Evolutionary conservation across 2,888 invertebrate genomes (phyloP).

Genomic region (Caenorhabditis sp.): DNA sequence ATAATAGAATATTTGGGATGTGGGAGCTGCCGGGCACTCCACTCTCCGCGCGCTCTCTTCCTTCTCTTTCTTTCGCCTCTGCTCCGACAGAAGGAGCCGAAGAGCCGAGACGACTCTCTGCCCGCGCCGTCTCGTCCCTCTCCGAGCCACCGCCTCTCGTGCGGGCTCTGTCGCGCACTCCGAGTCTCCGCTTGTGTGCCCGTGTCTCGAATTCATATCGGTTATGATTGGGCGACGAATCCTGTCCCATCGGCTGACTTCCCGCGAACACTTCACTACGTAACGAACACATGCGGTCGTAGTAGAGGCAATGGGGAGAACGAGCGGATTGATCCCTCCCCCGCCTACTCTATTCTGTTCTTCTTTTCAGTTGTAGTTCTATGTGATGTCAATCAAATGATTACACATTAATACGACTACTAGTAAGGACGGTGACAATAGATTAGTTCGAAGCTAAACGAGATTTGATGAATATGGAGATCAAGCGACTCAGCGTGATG

Average conservation of each 20-base stretch:
- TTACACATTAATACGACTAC: slow-evolving; percentile 1
- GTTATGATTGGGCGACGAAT: slow-evolving; percentile 31
- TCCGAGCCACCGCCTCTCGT: too few relatives aligned
- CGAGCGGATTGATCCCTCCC: slow-evolving; percentile 2
- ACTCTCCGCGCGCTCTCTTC: slow-evolving; percentile 39
- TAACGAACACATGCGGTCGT: slow-evolving; percentile 14
- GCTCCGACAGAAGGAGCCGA: slow-evolving; percentile 43
- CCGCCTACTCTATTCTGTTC: not conserved
- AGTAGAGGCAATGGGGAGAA: not conserved
- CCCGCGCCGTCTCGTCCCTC: slow-evolving; percentile 6
- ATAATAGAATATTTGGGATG: slow-evolving; percentile 60
- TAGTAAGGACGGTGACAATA: too few relatives aligned
- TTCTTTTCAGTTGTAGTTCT: not conserved
- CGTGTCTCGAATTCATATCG: slow-evolving; percentile 37
- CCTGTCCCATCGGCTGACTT: slow-evolving; percentile 14
- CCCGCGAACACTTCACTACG: slow-evolving; percentile 24
- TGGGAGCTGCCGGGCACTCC: slow-evolving; percentile 33
- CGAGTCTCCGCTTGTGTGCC: not conserved
- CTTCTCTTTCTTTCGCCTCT: slow-evolving; percentile 28
- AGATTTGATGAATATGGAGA: too few relatives aligned
- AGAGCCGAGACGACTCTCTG: slow-evolving; percentile 14
- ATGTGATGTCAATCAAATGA: not conserved
- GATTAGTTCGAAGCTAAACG: too few relatives aligned
- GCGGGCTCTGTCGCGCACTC: slow-evolving; percentile 14
- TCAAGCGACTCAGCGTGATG: too few relatives aligned